Percentiles rank a stretch among this genome's conserved stretches.
phyloP scores from a whole-genome alignment of 2,888 invertebrate genomes.

The Tubulanus polymorphus region DNA sequence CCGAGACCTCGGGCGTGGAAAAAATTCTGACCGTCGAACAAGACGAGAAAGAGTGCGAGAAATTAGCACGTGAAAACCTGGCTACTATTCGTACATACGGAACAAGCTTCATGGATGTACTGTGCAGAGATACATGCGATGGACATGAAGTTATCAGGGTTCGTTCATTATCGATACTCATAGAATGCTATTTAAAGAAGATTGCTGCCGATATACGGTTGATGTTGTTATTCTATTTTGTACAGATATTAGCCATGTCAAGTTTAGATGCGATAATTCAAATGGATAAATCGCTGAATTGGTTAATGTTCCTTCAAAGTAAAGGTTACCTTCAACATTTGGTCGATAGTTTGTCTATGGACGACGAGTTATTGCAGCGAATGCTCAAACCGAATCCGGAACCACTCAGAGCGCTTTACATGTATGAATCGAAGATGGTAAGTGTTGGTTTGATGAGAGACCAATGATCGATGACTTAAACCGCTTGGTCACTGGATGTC shows the following conservation, averaged over 20 bases:
- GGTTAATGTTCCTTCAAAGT: slow-evolving; percentile 57
- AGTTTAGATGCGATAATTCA: slow-evolving; percentile 75
- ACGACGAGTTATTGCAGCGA: slow-evolving; percentile 60
- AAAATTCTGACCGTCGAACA: slow-evolving; percentile 24
- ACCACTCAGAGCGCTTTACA: slow-evolving; percentile 69
- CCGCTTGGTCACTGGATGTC: slow-evolving; percentile 43
- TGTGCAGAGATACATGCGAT: slow-evolving; percentile 82
- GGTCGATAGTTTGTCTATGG: slow-evolving; percentile 73
- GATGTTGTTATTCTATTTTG: too few relatives aligned
- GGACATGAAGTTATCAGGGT: slow-evolving; percentile 82
- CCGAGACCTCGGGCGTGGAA: slow-evolving; percentile 12
- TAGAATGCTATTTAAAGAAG: too few relatives aligned
- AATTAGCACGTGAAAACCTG: slow-evolving; percentile 55
- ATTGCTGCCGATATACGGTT: too few relatives aligned
- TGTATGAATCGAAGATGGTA: slow-evolving; percentile 82
- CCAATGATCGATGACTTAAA: slow-evolving; percentile 43
- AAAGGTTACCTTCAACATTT: slow-evolving; percentile 72
- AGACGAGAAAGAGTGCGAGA: slow-evolving; percentile 50
- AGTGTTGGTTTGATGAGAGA: slow-evolving; percentile 15
- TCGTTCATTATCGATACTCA: slow-evolving; percentile 15
- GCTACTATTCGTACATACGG: slow-evolving; percentile 72
- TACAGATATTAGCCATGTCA: slow-evolving; percentile 74
- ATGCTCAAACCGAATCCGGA: slow-evolving; percentile 52
- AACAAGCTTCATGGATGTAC: slow-evolving; percentile 72
- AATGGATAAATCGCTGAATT: slow-evolving; percentile 62